A percentile compares a stretch with the other conserved stretches of the same genome.
These are phyloP conservation scores for Ceryle rudis DNA, from an alignment of 2,797 vertebrate genomes.

Conservation along the genomic window DNA sequence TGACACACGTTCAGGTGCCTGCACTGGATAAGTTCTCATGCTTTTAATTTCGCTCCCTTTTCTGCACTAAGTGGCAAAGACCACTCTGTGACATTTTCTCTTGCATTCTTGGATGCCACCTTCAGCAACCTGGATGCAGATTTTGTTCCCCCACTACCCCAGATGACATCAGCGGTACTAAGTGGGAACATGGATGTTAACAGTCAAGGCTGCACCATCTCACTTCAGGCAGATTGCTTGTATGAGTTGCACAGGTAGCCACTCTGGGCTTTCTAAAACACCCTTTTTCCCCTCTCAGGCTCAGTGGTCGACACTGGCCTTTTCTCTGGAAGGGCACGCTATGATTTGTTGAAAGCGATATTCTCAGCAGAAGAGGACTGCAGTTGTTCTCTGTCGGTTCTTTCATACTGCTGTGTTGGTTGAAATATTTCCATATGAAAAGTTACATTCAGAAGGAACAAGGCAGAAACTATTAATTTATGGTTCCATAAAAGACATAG, in stretches of 20 bases:
- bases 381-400: neutral
- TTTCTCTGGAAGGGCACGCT: neutral
- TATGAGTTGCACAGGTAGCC: neutral
- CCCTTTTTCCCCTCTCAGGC: neutral
- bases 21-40: neutral
- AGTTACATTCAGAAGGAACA: neutral
- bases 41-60: neutral
- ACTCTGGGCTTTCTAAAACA: neutral
- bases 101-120: neutral
- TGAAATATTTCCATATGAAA: neutral
- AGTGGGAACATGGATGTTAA: neutral
- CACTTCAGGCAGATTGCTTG: neutral
- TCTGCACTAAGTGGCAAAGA: neutral
- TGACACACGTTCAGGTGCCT: neutral
- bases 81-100: accelerated
- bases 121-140: neutral
- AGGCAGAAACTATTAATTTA: neutral
- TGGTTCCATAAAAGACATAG: neutral
- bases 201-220: neutral
- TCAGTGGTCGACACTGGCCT: neutral
- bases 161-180: neutral
- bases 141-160: neutral
- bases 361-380: neutral
- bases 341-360: neutral
- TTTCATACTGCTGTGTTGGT: neutral